Evolutionary conservation across 2,888 invertebrate genomes (phyloP).

Genomic region (Drepanosiphum platanoidis): DNA sequence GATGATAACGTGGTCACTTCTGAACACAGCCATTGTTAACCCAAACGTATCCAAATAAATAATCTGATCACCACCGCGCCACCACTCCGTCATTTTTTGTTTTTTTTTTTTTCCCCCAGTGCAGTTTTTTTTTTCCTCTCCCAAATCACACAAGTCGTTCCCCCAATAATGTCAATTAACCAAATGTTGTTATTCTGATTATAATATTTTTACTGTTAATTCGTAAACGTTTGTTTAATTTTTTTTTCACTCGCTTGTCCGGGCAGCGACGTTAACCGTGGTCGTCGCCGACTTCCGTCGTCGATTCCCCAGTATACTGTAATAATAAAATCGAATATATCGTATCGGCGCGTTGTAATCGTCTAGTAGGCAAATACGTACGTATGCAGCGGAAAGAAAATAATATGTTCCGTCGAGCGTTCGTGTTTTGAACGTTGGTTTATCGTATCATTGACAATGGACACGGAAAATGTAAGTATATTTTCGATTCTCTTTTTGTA

Average conservation of each 20-base stretch:
- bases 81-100: conserved; percentile 36
- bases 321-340: too few species aligned
- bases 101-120: conserved; percentile 43
- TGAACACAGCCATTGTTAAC: conserved; percentile 55
- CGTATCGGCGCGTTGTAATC: background rate
- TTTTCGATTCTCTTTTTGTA: background rate
- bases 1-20: conserved; percentile 7
- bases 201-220: conserved; percentile 36
- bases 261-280: too few species aligned
- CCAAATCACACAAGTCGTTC: conserved; percentile 58
- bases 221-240: background rate
- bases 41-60: conserved; percentile 53
- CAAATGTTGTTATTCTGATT: conserved; percentile 45
- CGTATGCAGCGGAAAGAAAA: background rate
- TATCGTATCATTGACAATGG: background rate
- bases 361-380: background rate
- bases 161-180: conserved; percentile 47
- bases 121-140: conserved; percentile 26
- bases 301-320: background rate
- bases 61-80: conserved; percentile 53
- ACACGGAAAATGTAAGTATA: conserved; percentile 12
- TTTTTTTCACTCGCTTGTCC: background rate
- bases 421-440: conserved; percentile 26
- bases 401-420: background rate
- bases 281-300: background rate